phyloP scores from a whole-genome alignment of 2,113 vertebrate genomes.

The pig (Sus scrofa) region DNA sequence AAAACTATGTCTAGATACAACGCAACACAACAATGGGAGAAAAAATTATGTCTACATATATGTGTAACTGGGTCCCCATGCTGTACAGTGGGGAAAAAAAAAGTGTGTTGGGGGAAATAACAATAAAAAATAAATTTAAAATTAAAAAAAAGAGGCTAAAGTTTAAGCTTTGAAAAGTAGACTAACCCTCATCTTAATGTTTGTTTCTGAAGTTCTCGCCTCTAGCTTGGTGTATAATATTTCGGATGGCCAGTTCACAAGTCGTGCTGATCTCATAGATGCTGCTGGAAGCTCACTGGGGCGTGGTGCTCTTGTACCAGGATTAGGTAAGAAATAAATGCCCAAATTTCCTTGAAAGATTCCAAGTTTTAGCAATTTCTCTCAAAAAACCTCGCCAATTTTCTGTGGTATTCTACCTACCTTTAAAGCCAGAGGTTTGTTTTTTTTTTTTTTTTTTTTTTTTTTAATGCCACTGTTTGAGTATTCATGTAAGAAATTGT shows the following conservation, averaged over 20 bases:
- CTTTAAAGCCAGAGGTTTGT: not conserved
- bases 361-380: not conserved
- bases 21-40: no score
- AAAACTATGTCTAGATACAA: no score
- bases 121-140: no score
- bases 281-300: constrained; percentile 97
- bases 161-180: constrained; percentile 42
- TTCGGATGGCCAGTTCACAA: constrained; percentile 97
- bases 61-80: no score
- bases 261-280: constrained; percentile 97
- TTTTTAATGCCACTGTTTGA: not conserved
- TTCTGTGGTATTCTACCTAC: not conserved
- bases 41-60: no score
- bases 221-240: constrained; percentile 97
- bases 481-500: constrained; percentile 8
- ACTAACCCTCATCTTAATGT: not conserved
- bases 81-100: no score
- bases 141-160: constrained; percentile 9
- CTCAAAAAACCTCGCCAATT: not conserved
- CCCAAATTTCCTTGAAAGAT: not conserved
- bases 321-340: constrained; percentile 92
- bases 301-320: constrained; percentile 96
- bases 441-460: no score
- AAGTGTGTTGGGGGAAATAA: no score
- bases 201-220: constrained; percentile 91